These are phyloP conservation scores for Leptopilina syphax DNA, from an alignment of 2,888 invertebrate genomes.

Conservation along the genomic window DNA sequence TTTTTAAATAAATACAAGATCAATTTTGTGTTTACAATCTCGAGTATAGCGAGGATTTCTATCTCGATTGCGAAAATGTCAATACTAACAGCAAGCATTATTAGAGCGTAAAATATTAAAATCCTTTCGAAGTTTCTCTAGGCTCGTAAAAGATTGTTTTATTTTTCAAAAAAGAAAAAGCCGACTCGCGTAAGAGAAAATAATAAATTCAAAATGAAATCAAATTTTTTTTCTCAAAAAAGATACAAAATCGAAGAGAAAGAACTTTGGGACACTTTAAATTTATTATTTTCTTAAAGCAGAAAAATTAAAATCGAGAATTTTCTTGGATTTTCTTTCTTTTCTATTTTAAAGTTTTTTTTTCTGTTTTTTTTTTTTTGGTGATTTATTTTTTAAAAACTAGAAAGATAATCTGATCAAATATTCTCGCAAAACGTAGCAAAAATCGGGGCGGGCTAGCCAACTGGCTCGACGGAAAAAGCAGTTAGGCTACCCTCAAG, in stretches of 20 bases:
- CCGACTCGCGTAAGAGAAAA: slow-evolving; percentile 1
- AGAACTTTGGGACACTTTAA: background rate
- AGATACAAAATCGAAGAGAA: background rate
- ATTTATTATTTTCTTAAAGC: background rate
- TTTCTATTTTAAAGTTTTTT: background rate
- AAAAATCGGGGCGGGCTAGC: slow-evolving; percentile 70
- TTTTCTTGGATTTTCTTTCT: background rate
- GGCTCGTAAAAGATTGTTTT: slow-evolving; percentile 18
- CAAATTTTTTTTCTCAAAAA: background rate
- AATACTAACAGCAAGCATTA: slow-evolving; percentile 17
- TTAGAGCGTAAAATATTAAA: slow-evolving; percentile 31
- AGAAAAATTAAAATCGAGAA: slow-evolving; percentile 31
- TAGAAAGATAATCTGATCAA: slow-evolving; percentile 29
- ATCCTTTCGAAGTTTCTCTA: slow-evolving; percentile 44
- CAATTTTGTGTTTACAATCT: background rate
- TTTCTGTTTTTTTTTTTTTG: background rate
- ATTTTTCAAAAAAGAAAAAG: slow-evolving; percentile 12
- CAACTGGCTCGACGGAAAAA: slow-evolving; percentile 51
- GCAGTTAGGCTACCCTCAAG: slow-evolving; percentile 67
- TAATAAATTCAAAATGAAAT: background rate
- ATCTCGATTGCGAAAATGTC: slow-evolving; percentile 29
- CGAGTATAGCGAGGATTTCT: background rate
- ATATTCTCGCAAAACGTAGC: slow-evolving; percentile 56
- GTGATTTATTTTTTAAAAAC: slow-evolving; percentile 2
- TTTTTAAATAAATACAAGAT: background rate